Evolutionary conservation across 2,113 vertebrate species (phyloP).

Genomic region (Periophthalmus modestus): DNA sequence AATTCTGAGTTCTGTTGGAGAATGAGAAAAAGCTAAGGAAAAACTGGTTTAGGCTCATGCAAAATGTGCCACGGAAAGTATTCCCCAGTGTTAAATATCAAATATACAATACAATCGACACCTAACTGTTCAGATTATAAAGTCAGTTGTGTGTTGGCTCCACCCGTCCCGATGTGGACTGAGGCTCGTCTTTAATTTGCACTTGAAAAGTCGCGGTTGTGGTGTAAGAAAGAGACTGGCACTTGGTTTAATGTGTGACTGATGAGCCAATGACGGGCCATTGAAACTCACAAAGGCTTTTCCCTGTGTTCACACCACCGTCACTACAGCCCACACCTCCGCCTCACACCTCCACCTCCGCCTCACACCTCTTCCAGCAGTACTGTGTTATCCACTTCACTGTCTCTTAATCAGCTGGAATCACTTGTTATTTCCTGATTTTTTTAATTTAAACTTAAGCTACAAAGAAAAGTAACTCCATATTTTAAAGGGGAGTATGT

Average conservation of each 20-base stretch:
- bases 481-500: too few species aligned
- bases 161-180: constrained; percentile 35
- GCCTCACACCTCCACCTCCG: constrained; percentile 34
- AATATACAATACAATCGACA: too few species aligned
- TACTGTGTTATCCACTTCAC: constrained; percentile 6
- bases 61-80: too few species aligned
- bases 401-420: background rate
- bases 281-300: constrained; percentile 20
- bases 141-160: too few species aligned
- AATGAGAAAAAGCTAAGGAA: too few species aligned
- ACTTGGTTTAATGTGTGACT: constrained; percentile 16
- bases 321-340: background rate
- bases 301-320: constrained; percentile 42
- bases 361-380: constrained; percentile 37
- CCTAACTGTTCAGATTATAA: too few species aligned
- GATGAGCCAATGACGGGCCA: constrained; percentile 29
- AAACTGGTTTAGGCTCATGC: too few species aligned
- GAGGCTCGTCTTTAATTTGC: constrained; percentile 53
- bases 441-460: too few species aligned
- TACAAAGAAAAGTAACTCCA: too few species aligned
- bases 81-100: too few species aligned
- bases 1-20: too few species aligned
- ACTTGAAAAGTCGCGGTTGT: constrained; percentile 41
- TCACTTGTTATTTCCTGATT: background rate
- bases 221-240: constrained; percentile 12